phyloP scores from a whole-genome alignment of 1,140 invertebrate genomes.

The Drosophila parabipectinata region DNA sequence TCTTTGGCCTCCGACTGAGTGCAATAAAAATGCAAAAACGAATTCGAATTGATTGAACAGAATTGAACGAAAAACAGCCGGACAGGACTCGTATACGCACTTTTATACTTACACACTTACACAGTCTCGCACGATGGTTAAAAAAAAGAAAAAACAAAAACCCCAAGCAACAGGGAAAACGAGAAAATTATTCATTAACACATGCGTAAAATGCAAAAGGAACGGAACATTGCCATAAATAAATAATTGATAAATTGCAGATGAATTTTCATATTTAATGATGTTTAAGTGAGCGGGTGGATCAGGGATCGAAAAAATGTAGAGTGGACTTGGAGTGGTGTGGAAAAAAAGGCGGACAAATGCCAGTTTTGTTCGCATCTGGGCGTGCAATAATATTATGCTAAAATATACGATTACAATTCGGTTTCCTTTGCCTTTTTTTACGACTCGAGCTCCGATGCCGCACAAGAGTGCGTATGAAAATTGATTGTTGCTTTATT shows the following conservation, averaged over 20 bases:
- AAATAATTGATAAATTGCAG: constrained; percentile 83
- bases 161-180: constrained; percentile 28
- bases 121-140: constrained; percentile 36
- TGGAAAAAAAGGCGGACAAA: not conserved
- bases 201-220: constrained; percentile 75
- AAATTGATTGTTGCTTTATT: constrained; percentile 81
- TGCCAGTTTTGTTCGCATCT: constrained; percentile 49
- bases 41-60: constrained; percentile 71
- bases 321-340: not conserved
- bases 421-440: constrained; percentile 44
- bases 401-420: constrained; percentile 81
- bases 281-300: constrained; percentile 67
- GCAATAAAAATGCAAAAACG: constrained; percentile 73
- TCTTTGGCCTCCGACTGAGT: constrained; percentile 41
- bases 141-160: not conserved
- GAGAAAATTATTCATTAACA: constrained; percentile 82
- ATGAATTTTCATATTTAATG: constrained; percentile 83
- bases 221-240: constrained; percentile 78
- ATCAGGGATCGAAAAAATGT: not conserved
- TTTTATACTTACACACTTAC: constrained; percentile 28
- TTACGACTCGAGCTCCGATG: constrained; percentile 68
- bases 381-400: constrained; percentile 77
- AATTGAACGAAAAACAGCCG: constrained; percentile 43
- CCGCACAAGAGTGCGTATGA: constrained; percentile 76
- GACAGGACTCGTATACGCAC: constrained; percentile 2